Evolutionary conservation across 2,888 invertebrate species (phyloP), one percentile per base, ranked within the genome.

Genomic region (Metopia argyrocephala): DNA sequence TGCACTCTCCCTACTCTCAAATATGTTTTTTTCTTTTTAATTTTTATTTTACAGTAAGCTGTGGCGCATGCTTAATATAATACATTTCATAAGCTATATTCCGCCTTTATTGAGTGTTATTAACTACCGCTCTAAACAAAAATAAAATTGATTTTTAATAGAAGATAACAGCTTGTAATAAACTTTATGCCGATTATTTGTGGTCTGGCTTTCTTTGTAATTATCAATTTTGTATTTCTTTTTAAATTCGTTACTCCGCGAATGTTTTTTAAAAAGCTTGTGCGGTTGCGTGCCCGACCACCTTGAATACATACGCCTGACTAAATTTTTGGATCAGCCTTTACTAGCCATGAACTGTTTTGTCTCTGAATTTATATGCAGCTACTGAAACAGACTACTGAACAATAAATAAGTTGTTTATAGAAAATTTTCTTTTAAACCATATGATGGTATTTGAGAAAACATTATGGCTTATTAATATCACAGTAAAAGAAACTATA

Each of bases 271-370:
- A 5, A n/a, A 61, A 54, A 48, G 57, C 12, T 38, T 57, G 56
- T 61, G 70, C 75, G 75, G 75, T 59, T 70, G 75, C 79, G 75
- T 74, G 70, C 78, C n/a, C 70, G 74, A 78, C 18, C 81, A 70
- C 78, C 81, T 78, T 78, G 74, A 78, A 66, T 57, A 65, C 70
- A 70, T 70, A 74, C 61, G 78, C 74, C 70, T 78, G 65, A 81
- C 81, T 81, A 66, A 81, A 78, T 48, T 75, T 70, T 65, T 62
- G 74, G 66, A 74, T 78, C 74, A 66, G 66, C 48, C 56, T 73
- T 81, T 70, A 66, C 56, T 74, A 78, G 56, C 74, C 78, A 78
- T 78, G 70, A 81, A 78, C 70, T 21, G n/a, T 15, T 27, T 46
- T 62, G 66, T 70, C 50, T 80, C 45, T 56, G 21, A 18, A 9